Evolutionary conservation across 2,888 invertebrate species (phyloP).

Genomic region (Octodonta nipae): DNA sequence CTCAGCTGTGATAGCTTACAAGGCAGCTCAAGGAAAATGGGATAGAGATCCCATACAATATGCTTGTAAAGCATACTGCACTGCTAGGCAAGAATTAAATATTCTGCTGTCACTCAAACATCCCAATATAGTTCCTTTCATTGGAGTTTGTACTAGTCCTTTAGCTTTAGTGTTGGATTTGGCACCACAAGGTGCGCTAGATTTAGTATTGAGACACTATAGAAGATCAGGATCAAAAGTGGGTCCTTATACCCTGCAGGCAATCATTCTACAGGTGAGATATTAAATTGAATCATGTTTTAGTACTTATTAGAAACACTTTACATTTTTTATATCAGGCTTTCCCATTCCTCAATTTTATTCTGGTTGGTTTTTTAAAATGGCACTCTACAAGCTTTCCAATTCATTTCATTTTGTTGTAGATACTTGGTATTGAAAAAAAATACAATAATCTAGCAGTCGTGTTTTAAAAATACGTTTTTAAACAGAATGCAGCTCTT

Average conservation of each 20-base stretch:
- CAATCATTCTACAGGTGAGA: slow-evolving; percentile 65
- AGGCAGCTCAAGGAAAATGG: slow-evolving; percentile 69
- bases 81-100: slow-evolving; percentile 84
- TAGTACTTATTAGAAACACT: too few relatives aligned
- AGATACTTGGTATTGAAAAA: too few relatives aligned
- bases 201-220: slow-evolving; percentile 71
- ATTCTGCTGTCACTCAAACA: slow-evolving; percentile 77
- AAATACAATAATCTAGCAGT: too few relatives aligned
- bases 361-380: too few relatives aligned
- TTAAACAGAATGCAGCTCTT: too few relatives aligned
- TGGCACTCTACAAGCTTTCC: too few relatives aligned
- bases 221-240: slow-evolving; percentile 71
- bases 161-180: slow-evolving; percentile 77
- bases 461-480: too few relatives aligned
- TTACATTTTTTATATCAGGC: too few relatives aligned
- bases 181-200: slow-evolving; percentile 86
- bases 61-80: slow-evolving; percentile 92
- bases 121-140: slow-evolving; percentile 80
- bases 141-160: slow-evolving; percentile 81
- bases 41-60: slow-evolving; percentile 82
- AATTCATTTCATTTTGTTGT: too few relatives aligned
- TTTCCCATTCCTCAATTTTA: too few relatives aligned
- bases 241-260: slow-evolving; percentile 67
- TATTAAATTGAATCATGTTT: too few relatives aligned
- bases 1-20: slow-evolving; percentile 42